Evolutionary conservation across 2,113 vertebrate genomes (phyloP).

Genomic region (Callorhinus ursinus): DNA sequence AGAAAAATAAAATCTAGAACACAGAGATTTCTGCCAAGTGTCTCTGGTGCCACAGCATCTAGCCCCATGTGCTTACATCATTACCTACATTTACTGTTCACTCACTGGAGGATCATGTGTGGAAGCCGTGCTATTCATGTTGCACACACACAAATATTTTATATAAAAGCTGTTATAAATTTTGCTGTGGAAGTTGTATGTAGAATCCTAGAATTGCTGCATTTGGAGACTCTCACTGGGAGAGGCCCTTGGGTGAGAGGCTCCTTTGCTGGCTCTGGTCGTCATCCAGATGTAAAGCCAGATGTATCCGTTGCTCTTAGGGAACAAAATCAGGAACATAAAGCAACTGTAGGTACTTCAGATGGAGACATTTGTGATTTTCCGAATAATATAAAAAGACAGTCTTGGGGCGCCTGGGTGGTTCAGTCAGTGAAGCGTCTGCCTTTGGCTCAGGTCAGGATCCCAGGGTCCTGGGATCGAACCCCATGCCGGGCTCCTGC

Average conservation of each 20-base stretch:
- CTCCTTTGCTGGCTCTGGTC: background rate
- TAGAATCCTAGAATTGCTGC: background rate
- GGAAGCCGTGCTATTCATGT: background rate
- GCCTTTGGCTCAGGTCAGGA: too few species aligned
- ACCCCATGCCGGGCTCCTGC: too few species aligned
- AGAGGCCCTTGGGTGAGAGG: too few species aligned
- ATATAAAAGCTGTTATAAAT: background rate
- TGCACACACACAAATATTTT: background rate
- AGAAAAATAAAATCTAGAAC: background rate
- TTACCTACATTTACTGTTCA: background rate
- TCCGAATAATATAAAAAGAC: background rate
- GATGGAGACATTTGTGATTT: background rate
- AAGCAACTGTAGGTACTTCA: background rate
- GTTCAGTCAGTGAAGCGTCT: too few species aligned
- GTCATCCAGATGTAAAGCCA: background rate
- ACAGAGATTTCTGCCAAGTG: background rate
- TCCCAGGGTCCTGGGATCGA: too few species aligned
- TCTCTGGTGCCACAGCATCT: background rate
- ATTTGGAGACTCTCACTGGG: background rate
- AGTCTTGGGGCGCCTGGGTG: too few species aligned
- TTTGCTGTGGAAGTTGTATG: background rate
- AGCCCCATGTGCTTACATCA: accelerated
- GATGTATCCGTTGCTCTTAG: background rate
- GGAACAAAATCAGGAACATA: background rate
- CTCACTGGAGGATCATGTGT: background rate